A percentile compares a stretch with the other conserved stretches of the same genome.
These are phyloP conservation scores for Caenorhabditis sp. DNA, from an alignment of 2,888 invertebrate genomes.

Conservation along the genomic window DNA sequence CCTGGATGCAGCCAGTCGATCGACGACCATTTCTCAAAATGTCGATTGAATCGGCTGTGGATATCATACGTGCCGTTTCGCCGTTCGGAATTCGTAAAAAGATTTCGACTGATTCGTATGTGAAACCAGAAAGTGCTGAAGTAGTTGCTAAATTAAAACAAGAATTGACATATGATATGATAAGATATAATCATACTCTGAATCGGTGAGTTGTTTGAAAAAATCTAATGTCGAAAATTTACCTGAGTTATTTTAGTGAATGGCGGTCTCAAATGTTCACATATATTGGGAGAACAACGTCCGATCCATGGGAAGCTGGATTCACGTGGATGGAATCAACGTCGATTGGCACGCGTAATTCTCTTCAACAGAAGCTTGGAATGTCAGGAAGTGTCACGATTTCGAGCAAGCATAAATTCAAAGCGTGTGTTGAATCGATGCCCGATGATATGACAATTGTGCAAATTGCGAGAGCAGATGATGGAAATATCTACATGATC, in stretches of 20 bases:
- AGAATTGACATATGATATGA: slow-evolving; percentile 19
- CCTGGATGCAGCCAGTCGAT: slow-evolving; percentile 1
- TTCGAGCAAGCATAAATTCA: slow-evolving; percentile 9
- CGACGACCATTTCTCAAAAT: background rate
- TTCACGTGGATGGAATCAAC: slow-evolving; percentile 45
- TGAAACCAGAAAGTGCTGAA: background rate
- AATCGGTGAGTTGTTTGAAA: slow-evolving; percentile 13
- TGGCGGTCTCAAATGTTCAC: slow-evolving; percentile 40
- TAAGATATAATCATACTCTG: slow-evolving; percentile 13
- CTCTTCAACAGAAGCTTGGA: slow-evolving; percentile 18
- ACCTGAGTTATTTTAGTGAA: too few relatives aligned
- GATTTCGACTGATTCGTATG: background rate
- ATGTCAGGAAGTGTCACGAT: slow-evolving; percentile 25
- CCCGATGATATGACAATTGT: slow-evolving; percentile 37
- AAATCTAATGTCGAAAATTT: background rate
- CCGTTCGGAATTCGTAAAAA: slow-evolving; percentile 29
- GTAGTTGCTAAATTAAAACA: background rate
- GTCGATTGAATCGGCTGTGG: background rate
- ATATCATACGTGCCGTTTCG: slow-evolving; percentile 23
- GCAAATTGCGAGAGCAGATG: slow-evolving; percentile 31
- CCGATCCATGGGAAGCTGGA: slow-evolving; percentile 36
- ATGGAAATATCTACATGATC: slow-evolving; percentile 27
- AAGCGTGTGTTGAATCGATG: slow-evolving; percentile 15
- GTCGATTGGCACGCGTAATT: slow-evolving; percentile 30
- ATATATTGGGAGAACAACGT: slow-evolving; percentile 31